Evolutionary conservation across 2,888 invertebrate genomes (phyloP).

Genomic region (Metallyticus violacea): DNA sequence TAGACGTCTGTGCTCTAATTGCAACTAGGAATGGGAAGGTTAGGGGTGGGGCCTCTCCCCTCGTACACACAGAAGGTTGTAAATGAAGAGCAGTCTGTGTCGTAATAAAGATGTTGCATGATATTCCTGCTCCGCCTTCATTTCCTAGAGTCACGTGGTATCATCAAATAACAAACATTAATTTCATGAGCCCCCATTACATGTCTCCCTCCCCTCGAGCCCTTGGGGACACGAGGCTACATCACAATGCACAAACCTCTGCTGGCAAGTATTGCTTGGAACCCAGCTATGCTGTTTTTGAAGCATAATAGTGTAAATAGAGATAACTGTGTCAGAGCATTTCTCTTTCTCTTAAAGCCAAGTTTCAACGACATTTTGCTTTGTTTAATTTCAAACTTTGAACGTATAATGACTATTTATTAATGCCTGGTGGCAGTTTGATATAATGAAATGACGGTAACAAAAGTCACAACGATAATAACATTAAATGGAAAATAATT

Average conservation of each 20-base stretch:
- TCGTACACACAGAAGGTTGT: neutral
- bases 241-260: too few species aligned
- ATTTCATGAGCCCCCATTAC: neutral
- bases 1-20: neutral
- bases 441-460: too few species aligned
- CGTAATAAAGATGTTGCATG: neutral
- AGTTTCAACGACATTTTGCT: too few species aligned
- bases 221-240: neutral
- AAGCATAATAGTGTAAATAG: neutral
- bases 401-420: too few species aligned
- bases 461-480: too few species aligned
- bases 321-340: too few species aligned
- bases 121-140: neutral
- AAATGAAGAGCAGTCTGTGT: neutral
- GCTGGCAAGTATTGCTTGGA: neutral
- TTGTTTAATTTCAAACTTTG: too few species aligned
- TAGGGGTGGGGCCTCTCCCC: neutral
- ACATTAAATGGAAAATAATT: too few species aligned
- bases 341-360: too few species aligned
- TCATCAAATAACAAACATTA: neutral
- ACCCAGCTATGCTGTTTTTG: neutral
- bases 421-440: too few species aligned
- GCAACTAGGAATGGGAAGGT: neutral
- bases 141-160: neutral
- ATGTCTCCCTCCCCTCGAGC: neutral